These are phyloP conservation scores for Malurus alboscapulatus DNA, from an alignment of 2,113 vertebrate species.

Conservation along the genomic window DNA sequence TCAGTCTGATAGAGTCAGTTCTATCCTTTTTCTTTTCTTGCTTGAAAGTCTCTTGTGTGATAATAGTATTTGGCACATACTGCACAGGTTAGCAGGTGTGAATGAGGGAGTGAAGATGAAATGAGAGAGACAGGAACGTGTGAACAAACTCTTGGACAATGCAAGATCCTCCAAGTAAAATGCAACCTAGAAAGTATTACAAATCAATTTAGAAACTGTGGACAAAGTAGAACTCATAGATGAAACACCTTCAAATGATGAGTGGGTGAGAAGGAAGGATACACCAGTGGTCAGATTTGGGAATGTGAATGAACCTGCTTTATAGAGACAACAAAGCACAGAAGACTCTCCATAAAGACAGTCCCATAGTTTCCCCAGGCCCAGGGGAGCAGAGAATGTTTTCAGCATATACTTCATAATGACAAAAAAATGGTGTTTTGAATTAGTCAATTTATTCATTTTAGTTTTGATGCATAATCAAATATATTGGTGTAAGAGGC, in stretches of 20 bases:
- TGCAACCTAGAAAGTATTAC: neutral
- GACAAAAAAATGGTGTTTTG: neutral
- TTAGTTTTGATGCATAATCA: neutral
- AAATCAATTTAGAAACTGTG: neutral
- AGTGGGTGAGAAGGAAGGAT: neutral
- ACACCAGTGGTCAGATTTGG: neutral
- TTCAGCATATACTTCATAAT: neutral
- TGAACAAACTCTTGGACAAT: neutral
- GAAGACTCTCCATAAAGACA: neutral
- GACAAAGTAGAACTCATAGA: neutral
- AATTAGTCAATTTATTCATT: neutral
- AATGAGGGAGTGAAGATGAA: neutral
- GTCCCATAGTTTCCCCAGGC: neutral
- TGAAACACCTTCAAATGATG: neutral
- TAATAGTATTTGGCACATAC: neutral
- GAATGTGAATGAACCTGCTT: neutral
- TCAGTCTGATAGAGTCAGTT: neutral
- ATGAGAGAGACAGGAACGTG: neutral
- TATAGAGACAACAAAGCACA: fast-evolving
- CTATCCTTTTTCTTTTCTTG: neutral
- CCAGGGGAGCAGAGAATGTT: neutral
- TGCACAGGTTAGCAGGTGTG: neutral
- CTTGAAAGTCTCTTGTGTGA: neutral
- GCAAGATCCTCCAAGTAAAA: neutral
- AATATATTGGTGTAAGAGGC: neutral